Base-by-base conservation (phyloP, 2,113 vertebrate species). In the Antigone vipio region DNA sequence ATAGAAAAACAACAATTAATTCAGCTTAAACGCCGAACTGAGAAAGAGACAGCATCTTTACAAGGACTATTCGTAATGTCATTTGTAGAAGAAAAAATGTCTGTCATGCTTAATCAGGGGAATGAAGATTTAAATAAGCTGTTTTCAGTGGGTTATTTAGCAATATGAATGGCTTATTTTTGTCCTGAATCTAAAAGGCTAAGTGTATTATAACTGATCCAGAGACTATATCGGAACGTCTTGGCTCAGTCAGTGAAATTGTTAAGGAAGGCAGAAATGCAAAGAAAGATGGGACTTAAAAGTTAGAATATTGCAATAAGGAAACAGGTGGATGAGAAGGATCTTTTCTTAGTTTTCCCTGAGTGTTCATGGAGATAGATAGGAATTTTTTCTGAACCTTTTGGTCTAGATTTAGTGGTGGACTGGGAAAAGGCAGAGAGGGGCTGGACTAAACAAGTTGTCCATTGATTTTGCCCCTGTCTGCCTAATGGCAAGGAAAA, bases 141-240 rank as follows among this genome's bases (percentile, higher is more conserved):
- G 47, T 88, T 88, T 95, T 66, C 67, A 81, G 59, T 40, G 29
- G 9, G 20, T 95, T 93, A 42, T 76, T 95, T 38, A 81, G 62
- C 75, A 56, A 69, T 90, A 95, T 77, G 89, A 91, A 83, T 91
- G 56, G 55, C 77, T 44, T 93, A 29, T 89, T 78, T 89, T 95
- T 90, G 53, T 73, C 71, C 81, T 56, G 53, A 92, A 87, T 92
- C 12, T 68, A 27, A 66, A 95, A 78, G 62, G 35, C 53, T 92
- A 45, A 86, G 63, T 59, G 38, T 69, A 32, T 79, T 75, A 34
- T 95, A 88, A 76, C 73, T 95, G 67, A 91, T 85, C 44, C 45
- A 85, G 47, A 84, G 29, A 85, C 73, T 49, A 13, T 79, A 73
- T 75, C 93, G 56, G 60, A 89, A 88, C 5, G 1, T 59, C 44